phyloP scores from a whole-genome alignment of 2,888 invertebrate genomes.

The Harpalus rufipes region DNA sequence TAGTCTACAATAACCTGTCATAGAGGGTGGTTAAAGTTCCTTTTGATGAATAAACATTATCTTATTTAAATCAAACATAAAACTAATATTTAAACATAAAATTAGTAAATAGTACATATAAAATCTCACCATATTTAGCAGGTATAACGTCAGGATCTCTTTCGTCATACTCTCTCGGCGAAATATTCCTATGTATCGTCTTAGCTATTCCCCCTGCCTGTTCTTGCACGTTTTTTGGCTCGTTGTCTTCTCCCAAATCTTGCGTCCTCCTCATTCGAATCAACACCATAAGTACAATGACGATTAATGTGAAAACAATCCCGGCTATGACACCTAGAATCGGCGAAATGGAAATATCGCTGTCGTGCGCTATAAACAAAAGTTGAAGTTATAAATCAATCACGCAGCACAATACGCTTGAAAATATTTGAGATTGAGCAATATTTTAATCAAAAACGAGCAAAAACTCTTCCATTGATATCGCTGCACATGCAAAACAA shows the following conservation, averaged over 20 bases:
- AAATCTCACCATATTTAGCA: slow-evolving; percentile 83
- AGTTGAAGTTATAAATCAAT: slow-evolving; percentile 20
- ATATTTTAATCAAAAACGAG: slow-evolving; percentile 38
- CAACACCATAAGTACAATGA: slow-evolving; percentile 78
- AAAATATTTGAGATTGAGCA: slow-evolving; percentile 32
- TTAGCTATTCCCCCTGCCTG: slow-evolving; percentile 74
- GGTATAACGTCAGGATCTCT: slow-evolving; percentile 88
- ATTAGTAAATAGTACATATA: too few relatives aligned
- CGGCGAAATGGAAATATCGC: slow-evolving; percentile 79
- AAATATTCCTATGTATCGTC: slow-evolving; percentile 75
- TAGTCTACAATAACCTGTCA: too few relatives aligned
- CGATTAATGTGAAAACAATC: slow-evolving; percentile 78
- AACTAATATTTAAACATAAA: too few relatives aligned
- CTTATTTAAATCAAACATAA: too few relatives aligned
- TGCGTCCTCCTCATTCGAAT: slow-evolving; percentile 77
- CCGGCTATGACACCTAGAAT: slow-evolving; percentile 80
- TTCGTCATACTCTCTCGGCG: slow-evolving; percentile 79
- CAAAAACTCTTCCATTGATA: slow-evolving; percentile 43
- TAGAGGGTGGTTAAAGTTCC: too few relatives aligned
- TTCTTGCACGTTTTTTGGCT: slow-evolving; percentile 76
- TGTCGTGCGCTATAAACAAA: slow-evolving; percentile 78
- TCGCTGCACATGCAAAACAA: slow-evolving; percentile 50
- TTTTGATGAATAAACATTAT: too few relatives aligned
- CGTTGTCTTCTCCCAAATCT: slow-evolving; percentile 71
- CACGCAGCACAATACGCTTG: slow-evolving; percentile 23